Conservation (phyloP, 2,888 invertebrate genomes). For the Pandemis cinnamomeana region DNA sequence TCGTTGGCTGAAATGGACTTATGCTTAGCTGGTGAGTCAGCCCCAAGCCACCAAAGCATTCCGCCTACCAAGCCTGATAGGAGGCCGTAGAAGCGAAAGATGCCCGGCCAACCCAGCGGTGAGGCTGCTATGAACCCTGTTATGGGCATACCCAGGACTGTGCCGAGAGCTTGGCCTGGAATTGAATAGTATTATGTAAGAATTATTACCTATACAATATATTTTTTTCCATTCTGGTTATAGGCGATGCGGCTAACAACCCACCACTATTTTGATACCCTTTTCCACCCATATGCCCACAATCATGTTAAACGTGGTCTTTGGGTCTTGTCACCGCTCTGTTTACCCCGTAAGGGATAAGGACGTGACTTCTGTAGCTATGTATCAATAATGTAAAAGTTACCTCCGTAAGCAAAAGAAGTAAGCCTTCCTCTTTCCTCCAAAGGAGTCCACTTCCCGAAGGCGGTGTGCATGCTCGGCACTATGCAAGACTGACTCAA, state of each 20-base stretch:
- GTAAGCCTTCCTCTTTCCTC: conserved; percentile 86
- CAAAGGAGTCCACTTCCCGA: conserved; percentile 88
- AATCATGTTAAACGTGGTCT: too few species aligned
- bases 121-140: conserved; percentile 90
- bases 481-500: conserved; percentile 87
- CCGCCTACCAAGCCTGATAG: conserved; percentile 84
- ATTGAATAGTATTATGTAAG: not conserved
- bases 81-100: conserved; percentile 90
- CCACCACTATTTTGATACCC: too few species aligned
- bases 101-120: conserved; percentile 89
- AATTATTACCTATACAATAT: too few species aligned
- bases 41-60: conserved; percentile 84
- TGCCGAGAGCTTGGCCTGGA: conserved; percentile 90
- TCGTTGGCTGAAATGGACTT: conserved; percentile 86
- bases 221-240: too few species aligned
- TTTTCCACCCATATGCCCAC: too few species aligned
- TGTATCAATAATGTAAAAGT: not conserved
- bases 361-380: too few species aligned
- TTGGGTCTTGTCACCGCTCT: too few species aligned
- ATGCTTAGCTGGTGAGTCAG: conserved; percentile 87
- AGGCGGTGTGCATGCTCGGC: conserved; percentile 86
- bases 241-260: too few species aligned
- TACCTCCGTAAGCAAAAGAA: conserved; percentile 78
- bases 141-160: conserved; percentile 88
- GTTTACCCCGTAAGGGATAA: too few species aligned